Base-by-base conservation (phyloP, 2,797 vertebrate genomes). In the Rallus crepitans region DNA sequence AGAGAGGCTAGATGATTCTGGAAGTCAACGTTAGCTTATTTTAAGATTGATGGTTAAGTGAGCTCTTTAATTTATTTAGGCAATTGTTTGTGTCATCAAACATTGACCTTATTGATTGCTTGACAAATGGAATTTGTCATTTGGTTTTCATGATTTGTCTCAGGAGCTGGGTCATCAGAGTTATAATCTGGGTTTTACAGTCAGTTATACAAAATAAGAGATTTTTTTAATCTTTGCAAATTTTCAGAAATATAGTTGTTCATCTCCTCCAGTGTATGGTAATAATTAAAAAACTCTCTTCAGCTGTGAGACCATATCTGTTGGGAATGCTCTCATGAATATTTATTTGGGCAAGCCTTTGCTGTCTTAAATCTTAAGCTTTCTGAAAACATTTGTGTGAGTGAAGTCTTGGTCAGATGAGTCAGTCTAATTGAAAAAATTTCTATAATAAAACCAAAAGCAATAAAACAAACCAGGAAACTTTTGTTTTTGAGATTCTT, bases 41-140 rank as follows among this genome's bases (percentile, higher is more conserved):
- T 27, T 64, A 91, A 87, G 94, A 92, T 71, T 73, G 84, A 93
- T 96, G 52, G 48, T 73, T 80, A 60, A 73, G 53, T 64, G 40
- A 27, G 64, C 28, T 68, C 28, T 89, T 89, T 85, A 87, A 93
- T 95, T 92, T 90, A 86, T 88, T 92, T 92, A 82, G 68, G 25
- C 45, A 85, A 94, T 89, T 64, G 60, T 77, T 94, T 82, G 35
- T 89, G 73, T 89, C 64, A 85, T 92, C 94, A 94, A 85, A 91
- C 53, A 68, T 91, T 94, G 85, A 71, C 56, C 13, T 24, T 85
- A 89, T 82, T 2, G 79, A 95, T 90, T 75, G 19, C 31, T 81
- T 86, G 65, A 82, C 50, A 94, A 94, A 88, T 68, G 6, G 19
- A 75, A 86, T 87, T 84, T 91, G 66, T 89, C 30, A 72, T 89